These are phyloP conservation scores for Eolophus roseicapilla DNA, from an alignment of 2,113 vertebrate species.

Conservation along the genomic window DNA sequence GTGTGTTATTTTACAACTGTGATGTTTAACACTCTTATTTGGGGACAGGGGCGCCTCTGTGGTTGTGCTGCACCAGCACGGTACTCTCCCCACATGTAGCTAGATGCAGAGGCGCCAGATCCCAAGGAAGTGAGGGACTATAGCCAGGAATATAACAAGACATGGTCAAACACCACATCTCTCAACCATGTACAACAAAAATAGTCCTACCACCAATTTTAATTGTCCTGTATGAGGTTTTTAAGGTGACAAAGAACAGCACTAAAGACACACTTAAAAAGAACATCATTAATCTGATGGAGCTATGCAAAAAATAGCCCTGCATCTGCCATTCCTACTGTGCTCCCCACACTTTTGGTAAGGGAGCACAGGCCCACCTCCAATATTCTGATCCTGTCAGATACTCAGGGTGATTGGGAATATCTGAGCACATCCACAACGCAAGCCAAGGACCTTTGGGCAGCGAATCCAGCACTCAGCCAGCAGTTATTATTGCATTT, in stretches of 20 bases:
- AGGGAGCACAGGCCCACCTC: background rate
- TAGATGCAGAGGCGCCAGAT: background rate
- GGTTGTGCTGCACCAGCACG: accelerated
- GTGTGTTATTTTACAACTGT: background rate
- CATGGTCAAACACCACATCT: background rate
- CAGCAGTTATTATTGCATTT: background rate
- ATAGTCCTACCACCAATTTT: background rate
- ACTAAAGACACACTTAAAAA: background rate
- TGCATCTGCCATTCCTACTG: background rate
- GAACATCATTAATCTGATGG: background rate
- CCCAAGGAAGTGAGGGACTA: background rate
- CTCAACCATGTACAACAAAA: background rate
- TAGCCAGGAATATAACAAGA: background rate
- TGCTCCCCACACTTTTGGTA: background rate
- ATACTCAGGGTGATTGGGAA: background rate
- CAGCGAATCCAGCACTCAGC: background rate
- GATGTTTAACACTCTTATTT: background rate
- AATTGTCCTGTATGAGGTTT: background rate
- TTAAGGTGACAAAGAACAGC: background rate
- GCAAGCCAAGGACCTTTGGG: background rate
- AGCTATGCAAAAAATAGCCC: background rate
- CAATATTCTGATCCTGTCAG: background rate
- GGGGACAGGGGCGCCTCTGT: background rate
- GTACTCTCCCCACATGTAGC: background rate
- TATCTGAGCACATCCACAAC: background rate